These are phyloP conservation scores for Scaptomyza polygonia DNA, from an alignment of 2,888 invertebrate genomes.

Conservation along the genomic window DNA sequence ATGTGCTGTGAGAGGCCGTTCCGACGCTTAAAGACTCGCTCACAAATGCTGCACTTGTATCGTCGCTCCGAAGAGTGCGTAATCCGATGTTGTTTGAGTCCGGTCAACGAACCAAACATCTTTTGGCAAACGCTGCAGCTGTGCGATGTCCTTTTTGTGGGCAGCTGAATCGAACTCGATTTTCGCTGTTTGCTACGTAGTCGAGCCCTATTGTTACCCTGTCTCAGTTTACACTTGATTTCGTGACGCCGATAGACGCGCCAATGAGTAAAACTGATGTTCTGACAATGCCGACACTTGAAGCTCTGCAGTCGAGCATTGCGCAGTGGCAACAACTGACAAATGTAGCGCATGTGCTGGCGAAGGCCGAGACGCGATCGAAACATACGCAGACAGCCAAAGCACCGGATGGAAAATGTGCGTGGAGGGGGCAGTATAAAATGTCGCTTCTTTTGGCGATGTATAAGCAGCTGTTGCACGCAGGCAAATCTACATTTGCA, in stretches of 20 bases:
- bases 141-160: conserved; percentile 28
- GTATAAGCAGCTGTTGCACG: conserved; percentile 54
- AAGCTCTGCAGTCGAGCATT: conserved; percentile 63
- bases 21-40: conserved; percentile 82
- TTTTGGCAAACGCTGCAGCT: conserved; percentile 63
- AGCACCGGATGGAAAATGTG: conserved; percentile 64
- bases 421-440: conserved; percentile 34
- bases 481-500: conserved; percentile 48
- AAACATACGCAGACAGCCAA: conserved; percentile 77
- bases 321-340: conserved; percentile 72
- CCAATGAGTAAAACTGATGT: conserved; percentile 79
- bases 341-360: conserved; percentile 82
- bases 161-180: neutral
- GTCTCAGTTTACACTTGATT: conserved; percentile 59
- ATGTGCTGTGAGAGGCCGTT: conserved; percentile 83
- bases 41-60: conserved; percentile 81
- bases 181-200: neutral
- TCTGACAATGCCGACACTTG: conserved; percentile 76
- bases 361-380: conserved; percentile 76
- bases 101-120: conserved; percentile 58
- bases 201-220: neutral
- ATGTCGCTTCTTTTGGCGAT: conserved; percentile 62
- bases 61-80: conserved; percentile 81
- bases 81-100: conserved; percentile 82
- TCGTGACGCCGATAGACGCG: conserved; percentile 79